Evolutionary conservation across 2,888 invertebrate genomes (phyloP).

Genomic region (Germaria angustata): DNA sequence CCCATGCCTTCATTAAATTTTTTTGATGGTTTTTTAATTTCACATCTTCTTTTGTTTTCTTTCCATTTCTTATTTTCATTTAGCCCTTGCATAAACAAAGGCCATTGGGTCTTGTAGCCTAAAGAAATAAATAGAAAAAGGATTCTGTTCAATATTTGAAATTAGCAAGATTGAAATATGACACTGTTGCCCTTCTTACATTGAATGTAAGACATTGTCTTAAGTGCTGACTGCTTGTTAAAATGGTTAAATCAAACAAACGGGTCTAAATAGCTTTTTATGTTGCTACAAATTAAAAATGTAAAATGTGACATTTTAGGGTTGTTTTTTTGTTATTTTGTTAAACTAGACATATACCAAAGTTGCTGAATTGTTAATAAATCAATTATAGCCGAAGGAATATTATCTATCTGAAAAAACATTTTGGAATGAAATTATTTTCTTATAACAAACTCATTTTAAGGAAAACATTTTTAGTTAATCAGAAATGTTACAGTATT

Average conservation of each 20-base stretch:
- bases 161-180: slow-evolving; percentile 40
- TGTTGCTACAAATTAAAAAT: neutral
- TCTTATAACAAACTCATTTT: no score
- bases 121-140: slow-evolving; percentile 15
- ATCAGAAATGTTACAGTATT: no score
- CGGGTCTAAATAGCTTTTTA: neutral
- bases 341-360: no score
- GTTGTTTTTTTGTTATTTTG: no score
- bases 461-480: no score
- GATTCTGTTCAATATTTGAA: slow-evolving; percentile 13
- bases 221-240: neutral
- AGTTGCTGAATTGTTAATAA: neutral
- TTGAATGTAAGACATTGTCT: neutral
- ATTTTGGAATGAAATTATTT: no score
- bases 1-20: no score
- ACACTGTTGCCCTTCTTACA: neutral
- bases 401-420: no score
- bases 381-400: no score
- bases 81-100: neutral
- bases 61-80: neutral
- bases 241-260: neutral
- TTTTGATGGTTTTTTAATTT: neutral
- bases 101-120: slow-evolving; percentile 15
- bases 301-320: neutral
- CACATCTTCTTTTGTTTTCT: neutral